These are phyloP conservation scores for Ceyx melanurus DNA, from an alignment of 2,113 vertebrate species.

Conservation along the genomic window DNA sequence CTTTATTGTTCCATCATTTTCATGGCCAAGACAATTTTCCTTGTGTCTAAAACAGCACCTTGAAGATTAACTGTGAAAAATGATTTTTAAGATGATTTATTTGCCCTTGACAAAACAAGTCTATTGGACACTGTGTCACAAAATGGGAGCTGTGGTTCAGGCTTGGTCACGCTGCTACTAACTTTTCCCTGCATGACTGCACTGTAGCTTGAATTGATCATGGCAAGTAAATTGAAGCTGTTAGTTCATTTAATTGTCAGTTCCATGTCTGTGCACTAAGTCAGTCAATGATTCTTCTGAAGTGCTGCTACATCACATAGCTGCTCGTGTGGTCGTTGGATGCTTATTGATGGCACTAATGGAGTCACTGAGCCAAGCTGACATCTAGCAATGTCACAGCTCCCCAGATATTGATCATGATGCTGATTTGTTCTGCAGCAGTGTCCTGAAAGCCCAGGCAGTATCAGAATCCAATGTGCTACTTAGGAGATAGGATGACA, in stretches of 20 bases:
- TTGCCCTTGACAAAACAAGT: background rate
- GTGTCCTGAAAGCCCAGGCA: background rate
- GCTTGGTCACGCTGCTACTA: background rate
- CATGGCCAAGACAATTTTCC: background rate
- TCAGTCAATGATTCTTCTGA: slow-evolving; percentile 42
- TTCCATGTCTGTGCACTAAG: slow-evolving; percentile 12
- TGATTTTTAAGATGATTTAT: background rate
- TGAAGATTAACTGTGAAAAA: background rate
- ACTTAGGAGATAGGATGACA: background rate
- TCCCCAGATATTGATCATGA: background rate
- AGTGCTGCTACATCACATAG: background rate
- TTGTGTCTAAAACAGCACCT: background rate
- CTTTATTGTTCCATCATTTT: background rate
- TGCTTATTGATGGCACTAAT: slow-evolving; percentile 38
- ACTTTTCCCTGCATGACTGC: background rate
- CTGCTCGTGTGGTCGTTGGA: background rate
- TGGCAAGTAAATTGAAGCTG: background rate
- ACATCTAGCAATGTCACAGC: slow-evolving; percentile 3
- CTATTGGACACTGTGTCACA: background rate
- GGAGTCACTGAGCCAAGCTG: background rate
- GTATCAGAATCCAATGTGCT: background rate
- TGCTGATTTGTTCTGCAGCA: background rate
- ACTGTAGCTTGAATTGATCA: slow-evolving; percentile 17
- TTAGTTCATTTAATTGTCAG: slow-evolving; percentile 45
- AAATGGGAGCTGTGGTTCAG: background rate